Conservation (phyloP, 2,888 invertebrate species). For the Acrocyrtus sp. region DNA sequence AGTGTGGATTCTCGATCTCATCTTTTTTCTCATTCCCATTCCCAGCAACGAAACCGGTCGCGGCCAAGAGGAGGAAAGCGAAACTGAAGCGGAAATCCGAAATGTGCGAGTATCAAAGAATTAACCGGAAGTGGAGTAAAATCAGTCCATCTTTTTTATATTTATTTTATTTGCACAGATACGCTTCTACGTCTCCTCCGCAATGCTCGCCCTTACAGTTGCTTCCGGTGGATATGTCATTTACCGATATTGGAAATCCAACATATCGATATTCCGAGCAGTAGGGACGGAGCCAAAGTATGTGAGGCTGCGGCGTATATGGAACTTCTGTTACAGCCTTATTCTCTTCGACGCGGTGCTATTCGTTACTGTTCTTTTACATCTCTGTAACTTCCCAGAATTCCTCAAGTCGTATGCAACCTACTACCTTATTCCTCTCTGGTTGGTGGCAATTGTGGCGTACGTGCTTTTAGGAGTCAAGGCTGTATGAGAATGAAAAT, state of each 20-base stretch:
- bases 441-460: constrained; percentile 12
- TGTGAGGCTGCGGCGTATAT: constrained; percentile 33
- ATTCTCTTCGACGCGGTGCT: constrained; percentile 43
- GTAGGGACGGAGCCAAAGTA: constrained; percentile 57
- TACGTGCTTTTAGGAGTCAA: constrained; percentile 22
- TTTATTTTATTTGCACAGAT: constrained; percentile 22
- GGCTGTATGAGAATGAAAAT: constrained; percentile 29
- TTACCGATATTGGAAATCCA: constrained; percentile 47
- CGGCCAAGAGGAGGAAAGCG: constrained; percentile 13
- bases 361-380: constrained; percentile 26
- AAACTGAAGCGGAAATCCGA: constrained; percentile 15
- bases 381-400: constrained; percentile 28
- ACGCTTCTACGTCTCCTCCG: constrained; percentile 48
- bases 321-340: constrained; percentile 39
- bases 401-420: constrained; percentile 12
- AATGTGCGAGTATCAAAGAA: background rate
- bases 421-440: constrained; percentile 18
- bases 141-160: background rate
- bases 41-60: constrained; percentile 18
- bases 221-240: constrained; percentile 36
- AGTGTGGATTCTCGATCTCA: constrained; percentile 47
- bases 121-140: background rate
- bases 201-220: constrained; percentile 34
- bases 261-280: constrained; percentile 42
- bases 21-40: constrained; percentile 47